Percentiles rank a stretch among this genome's conserved stretches.
Evolutionary conservation across 2,113 vertebrate genomes (phyloP).

Genomic region (Okapia johnstoni): DNA sequence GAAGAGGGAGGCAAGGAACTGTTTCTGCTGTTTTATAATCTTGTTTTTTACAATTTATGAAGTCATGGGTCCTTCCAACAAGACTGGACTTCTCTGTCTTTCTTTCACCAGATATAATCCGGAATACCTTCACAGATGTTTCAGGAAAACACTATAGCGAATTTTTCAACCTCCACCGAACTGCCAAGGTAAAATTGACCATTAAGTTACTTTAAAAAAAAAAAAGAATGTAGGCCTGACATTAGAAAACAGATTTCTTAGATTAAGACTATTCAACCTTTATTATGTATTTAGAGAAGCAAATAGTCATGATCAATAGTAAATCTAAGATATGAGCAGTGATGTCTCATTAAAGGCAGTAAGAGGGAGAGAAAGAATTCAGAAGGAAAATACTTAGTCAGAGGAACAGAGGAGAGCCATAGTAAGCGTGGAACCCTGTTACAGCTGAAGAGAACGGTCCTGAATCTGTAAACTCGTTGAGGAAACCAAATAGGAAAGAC

Average conservation of each 20-base stretch:
- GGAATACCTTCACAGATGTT: constrained; percentile 36
- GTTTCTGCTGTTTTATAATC: background rate
- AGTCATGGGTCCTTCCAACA: no score
- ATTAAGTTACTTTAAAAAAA: background rate
- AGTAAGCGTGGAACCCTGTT: background rate
- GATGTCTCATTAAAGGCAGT: background rate
- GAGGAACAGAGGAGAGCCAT: background rate
- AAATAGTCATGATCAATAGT: background rate
- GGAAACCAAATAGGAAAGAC: background rate
- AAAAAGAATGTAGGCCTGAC: background rate
- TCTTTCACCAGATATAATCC: constrained; percentile 74
- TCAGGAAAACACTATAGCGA: constrained; percentile 63
- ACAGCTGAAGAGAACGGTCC: background rate
- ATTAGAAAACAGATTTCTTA: background rate
- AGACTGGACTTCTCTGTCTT: background rate
- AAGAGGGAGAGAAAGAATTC: background rate
- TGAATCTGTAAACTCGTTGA: background rate
- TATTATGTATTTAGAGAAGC: background rate
- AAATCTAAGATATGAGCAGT: background rate
- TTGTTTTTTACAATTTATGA: background rate
- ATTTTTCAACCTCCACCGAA: constrained; percentile 74
- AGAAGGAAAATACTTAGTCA: background rate
- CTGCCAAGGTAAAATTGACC: constrained; percentile 73
- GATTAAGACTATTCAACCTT: background rate
- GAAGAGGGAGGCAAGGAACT: background rate